Evolutionary conservation across 2,797 vertebrate species (phyloP), one percentile per base, ranked within the genome.

Genomic region (Danio choprae): DNA sequence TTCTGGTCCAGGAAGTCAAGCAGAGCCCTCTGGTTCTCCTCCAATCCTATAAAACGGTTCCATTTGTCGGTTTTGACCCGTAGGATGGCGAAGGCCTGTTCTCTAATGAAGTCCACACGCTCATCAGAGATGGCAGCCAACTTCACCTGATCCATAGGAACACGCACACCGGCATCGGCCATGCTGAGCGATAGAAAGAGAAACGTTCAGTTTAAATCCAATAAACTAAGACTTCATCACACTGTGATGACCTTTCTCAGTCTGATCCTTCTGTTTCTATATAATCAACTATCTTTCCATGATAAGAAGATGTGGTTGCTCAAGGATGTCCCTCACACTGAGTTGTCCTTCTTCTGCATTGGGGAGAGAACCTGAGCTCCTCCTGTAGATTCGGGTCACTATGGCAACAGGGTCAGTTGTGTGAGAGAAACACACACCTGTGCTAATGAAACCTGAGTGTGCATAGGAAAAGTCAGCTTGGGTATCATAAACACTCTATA

Each of bases 31-130:
- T 95, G 94, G 89, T 95, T 95, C 84, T 96, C 95, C 74, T 95
- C 95, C 0, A 92, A 79, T 3, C 90, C 91, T 36, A 95, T 93
- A 87, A 95, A 96, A 68, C 92, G 92, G 85, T 95, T 95, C 95
- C 94, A 95, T 58, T 94, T 94, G 86, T 96, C 94, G 0, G 93
- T 92, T 88, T 95, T 95, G 15, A 94, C 89, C 18, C 92, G 91
- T 50, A 96, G 90, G 67, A 94, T 89, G 55, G 87, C 91, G 84
- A 94, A 94, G 16, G 87, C 92, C 87, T 94, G 94, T 85, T 95
- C 92, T 55, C 93, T 90, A 0, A 96, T 88, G 84, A 94, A 94
- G 89, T 95, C 94, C 75, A 95, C 92, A 68, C 94, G 87, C 77
- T 95, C 94, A 63, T 96, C 95, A 10, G 90, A 90, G 84, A 93